Evolutionary conservation across 2,888 invertebrate species (phyloP).

Genomic region (Diloba caeruleocephala): DNA sequence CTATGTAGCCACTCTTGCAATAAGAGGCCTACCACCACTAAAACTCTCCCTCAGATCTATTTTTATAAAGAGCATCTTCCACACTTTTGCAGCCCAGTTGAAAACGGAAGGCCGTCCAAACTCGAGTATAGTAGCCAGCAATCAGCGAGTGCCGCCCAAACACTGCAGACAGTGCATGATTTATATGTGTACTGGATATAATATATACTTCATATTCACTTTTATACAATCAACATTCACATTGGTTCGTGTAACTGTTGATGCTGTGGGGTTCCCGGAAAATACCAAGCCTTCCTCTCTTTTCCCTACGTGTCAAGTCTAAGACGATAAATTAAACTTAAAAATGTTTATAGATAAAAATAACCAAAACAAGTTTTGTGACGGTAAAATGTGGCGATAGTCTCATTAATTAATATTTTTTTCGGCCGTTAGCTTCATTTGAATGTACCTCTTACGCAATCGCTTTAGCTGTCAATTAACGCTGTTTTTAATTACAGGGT

Average conservation of each 20-base stretch:
- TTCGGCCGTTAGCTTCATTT: too few relatives aligned
- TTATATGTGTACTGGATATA: conserved; percentile 39
- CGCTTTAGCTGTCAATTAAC: too few relatives aligned
- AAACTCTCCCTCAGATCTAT: neutral
- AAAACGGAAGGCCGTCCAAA: conserved; percentile 55
- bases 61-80: conserved; percentile 2
- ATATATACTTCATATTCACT: conserved; percentile 39
- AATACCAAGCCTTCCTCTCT: too few relatives aligned
- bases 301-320: too few relatives aligned
- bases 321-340: conserved; percentile 28
- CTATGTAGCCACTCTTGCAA: neutral
- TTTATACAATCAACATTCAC: conserved; percentile 25
- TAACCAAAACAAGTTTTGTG: conserved; percentile 27
- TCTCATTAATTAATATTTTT: conserved; percentile 36
- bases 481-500: too few relatives aligned
- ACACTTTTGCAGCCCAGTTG: conserved; percentile 22
- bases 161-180: conserved; percentile 47
- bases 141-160: conserved; percentile 50
- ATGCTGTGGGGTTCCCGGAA: too few relatives aligned
- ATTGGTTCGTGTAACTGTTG: conserved; percentile 1
- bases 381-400: conserved; percentile 36
- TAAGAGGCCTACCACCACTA: neutral
- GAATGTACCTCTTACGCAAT: too few relatives aligned
- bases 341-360: conserved; percentile 18
- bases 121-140: conserved; percentile 45